These are phyloP conservation scores for Byasa hedistus DNA, from an alignment of 2,888 invertebrate species.

Conservation along the genomic window DNA sequence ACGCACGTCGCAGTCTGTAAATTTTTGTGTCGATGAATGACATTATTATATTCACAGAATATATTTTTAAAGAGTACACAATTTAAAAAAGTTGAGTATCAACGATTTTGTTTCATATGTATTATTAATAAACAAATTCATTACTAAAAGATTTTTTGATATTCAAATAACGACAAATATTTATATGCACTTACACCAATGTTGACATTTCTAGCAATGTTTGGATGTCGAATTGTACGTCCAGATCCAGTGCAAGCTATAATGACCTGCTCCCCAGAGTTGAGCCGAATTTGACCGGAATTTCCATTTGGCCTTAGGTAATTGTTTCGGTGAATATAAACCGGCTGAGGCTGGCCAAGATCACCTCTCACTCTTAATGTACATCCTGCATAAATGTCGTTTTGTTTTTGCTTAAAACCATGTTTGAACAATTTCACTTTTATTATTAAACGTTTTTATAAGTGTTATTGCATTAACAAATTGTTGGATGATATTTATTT, in stretches of 20 bases:
- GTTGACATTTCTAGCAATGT: slow-evolving; percentile 41
- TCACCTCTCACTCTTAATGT: slow-evolving; percentile 65
- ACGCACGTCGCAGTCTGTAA: slow-evolving; percentile 58
- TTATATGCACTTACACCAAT: slow-evolving; percentile 45
- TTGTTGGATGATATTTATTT: background rate
- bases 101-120: too few relatives aligned
- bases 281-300: slow-evolving; percentile 49
- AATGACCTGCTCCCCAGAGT: slow-evolving; percentile 48
- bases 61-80: too few relatives aligned
- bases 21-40: background rate
- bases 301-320: slow-evolving; percentile 54
- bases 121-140: too few relatives aligned
- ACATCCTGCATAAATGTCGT: slow-evolving; percentile 50
- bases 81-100: too few relatives aligned
- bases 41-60: too few relatives aligned
- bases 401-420: background rate
- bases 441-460: background rate
- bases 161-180: background rate
- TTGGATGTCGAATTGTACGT: slow-evolving; percentile 52
- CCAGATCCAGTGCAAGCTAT: slow-evolving; percentile 56
- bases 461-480: too few relatives aligned
- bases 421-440: background rate
- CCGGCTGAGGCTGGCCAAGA: slow-evolving; percentile 78
- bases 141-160: too few relatives aligned
- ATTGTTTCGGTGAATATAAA: slow-evolving; percentile 68